Percentiles rank a stretch among this genome's conserved stretches.
These are phyloP conservation scores for Cebuella pygmaea DNA, from an alignment of 2,797 vertebrate genomes.

Conservation along the genomic window DNA sequence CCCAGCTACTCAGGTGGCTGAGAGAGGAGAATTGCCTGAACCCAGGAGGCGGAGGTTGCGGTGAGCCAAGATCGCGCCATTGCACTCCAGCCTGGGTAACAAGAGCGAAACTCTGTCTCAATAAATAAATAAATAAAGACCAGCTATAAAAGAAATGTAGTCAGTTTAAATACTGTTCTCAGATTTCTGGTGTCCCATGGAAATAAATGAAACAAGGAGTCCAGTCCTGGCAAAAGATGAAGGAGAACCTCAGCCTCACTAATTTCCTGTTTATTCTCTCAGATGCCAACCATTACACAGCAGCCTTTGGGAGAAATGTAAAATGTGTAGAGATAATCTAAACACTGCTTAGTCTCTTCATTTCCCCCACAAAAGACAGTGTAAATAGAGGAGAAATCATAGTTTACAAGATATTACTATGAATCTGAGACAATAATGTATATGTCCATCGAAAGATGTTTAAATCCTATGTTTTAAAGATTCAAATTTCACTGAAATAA, in stretches of 20 bases:
- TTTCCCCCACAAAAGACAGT: not conserved
- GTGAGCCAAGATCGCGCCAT: too few relatives aligned
- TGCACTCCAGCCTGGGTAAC: too few relatives aligned
- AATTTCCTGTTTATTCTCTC: constrained; percentile 65
- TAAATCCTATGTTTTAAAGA: not conserved
- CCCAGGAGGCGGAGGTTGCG: too few relatives aligned
- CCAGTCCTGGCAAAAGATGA: constrained; percentile 34
- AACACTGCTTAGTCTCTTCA: constrained; percentile 47
- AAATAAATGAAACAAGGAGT: constrained; percentile 50
- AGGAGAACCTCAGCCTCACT: not conserved
- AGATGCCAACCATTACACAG: constrained; percentile 36
- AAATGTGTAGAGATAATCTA: constrained; percentile 26
- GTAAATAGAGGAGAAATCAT: not conserved
- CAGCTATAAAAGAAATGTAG: constrained; percentile 22
- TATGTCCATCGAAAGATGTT: not conserved
- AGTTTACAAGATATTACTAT: not conserved
- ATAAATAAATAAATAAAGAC: not conserved
- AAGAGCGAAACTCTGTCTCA: too few relatives aligned
- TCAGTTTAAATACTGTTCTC: constrained; percentile 47
- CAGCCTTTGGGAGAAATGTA: not conserved
- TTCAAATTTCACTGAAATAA: not conserved
- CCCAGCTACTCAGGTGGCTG: too few relatives aligned
- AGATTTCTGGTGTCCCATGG: constrained; percentile 40
- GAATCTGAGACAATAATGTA: not conserved
- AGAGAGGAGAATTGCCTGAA: too few relatives aligned